Conservation (phyloP, 1,140 invertebrate species). For the Pissodes strobi region DNA sequence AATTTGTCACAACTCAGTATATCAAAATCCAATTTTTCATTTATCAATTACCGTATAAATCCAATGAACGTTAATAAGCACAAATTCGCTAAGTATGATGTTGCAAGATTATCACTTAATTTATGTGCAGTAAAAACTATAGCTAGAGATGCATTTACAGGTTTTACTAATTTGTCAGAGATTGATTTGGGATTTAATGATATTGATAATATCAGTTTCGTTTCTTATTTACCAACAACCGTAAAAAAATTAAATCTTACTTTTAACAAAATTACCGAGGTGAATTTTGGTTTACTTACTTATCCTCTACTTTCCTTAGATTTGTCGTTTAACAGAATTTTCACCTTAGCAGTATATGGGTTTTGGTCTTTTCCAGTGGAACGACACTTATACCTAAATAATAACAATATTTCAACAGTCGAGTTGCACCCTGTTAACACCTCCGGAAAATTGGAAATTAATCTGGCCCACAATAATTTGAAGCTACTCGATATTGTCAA, state of each 20-base stretch:
- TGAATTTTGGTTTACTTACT: background rate
- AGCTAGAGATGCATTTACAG: background rate
- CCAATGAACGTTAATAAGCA: background rate
- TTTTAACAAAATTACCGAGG: background rate
- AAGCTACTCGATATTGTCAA: too few species aligned
- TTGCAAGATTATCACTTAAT: background rate
- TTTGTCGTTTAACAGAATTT: conserved; percentile 18
- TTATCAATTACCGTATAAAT: background rate
- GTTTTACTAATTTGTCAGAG: background rate
- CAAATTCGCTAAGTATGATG: background rate
- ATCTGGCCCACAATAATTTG: conserved; percentile 7
- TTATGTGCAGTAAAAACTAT: background rate
- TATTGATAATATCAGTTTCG: background rate
- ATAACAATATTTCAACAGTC: conserved; percentile 2
- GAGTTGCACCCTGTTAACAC: background rate
- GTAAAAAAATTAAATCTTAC: background rate
- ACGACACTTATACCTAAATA: background rate
- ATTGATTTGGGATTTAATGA: conserved; percentile 12
- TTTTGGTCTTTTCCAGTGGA: background rate
- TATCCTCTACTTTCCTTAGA: background rate
- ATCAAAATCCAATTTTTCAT: conserved; percentile 1
- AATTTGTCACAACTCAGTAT: background rate
- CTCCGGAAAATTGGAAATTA: background rate
- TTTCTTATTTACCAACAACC: background rate
- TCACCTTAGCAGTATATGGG: background rate